phyloP scores from a whole-genome alignment of 2,113 vertebrate genomes.

The Gambusia affinis region DNA sequence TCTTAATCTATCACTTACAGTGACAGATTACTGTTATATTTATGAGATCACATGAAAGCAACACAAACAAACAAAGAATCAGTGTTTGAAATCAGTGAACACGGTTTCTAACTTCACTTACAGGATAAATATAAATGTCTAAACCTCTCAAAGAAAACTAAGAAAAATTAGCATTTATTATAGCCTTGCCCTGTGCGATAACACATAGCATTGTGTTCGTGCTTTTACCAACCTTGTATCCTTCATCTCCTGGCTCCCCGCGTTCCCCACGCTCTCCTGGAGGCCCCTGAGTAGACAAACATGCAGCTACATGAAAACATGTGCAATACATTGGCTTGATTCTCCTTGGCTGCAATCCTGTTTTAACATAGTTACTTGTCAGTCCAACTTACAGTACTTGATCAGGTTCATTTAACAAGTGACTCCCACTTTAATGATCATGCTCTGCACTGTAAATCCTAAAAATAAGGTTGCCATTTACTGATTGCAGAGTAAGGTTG shows the following conservation, averaged over 20 bases:
- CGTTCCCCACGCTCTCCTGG: constrained; percentile 88
- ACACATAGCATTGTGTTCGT: constrained; percentile 11
- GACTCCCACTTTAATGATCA: constrained; percentile 19
- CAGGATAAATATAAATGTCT: neutral
- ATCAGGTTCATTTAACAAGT: constrained; percentile 6
- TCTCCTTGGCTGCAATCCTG: neutral
- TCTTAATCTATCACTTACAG: no score
- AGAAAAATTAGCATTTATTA: neutral
- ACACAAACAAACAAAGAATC: neutral
- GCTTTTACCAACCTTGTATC: constrained; percentile 86
- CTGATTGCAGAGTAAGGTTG: neutral
- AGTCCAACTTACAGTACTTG: neutral
- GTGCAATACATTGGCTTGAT: constrained; percentile 9
- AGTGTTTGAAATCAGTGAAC: neutral
- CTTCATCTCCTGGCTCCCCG: constrained; percentile 89
- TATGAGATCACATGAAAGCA: neutral
- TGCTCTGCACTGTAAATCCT: constrained; percentile 4
- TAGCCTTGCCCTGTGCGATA: neutral
- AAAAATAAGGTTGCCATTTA: constrained; percentile 24
- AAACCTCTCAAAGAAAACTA: neutral
- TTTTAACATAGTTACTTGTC: neutral
- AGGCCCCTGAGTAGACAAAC: constrained; percentile 83
- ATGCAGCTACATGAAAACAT: constrained; percentile 44
- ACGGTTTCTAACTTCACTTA: neutral
- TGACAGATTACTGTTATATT: no score